phyloP scores from a whole-genome alignment of 2,797 vertebrate species.

The Gallirallus australis region DNA sequence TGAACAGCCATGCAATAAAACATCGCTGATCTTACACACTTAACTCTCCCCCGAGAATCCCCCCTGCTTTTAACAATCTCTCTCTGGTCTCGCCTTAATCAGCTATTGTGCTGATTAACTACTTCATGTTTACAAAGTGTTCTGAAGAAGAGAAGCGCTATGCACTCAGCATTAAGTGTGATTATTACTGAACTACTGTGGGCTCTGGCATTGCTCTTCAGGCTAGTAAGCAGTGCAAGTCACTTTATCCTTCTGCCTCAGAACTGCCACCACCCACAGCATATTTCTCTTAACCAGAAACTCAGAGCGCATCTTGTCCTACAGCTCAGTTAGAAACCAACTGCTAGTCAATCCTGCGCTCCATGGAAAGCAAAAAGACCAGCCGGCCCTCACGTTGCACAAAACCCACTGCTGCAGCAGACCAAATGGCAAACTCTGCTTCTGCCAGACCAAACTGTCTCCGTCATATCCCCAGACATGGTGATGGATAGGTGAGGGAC shows the following conservation, averaged over 20 bases:
- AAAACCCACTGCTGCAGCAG: not conserved
- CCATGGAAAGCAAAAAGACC: not conserved
- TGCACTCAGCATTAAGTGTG: not conserved
- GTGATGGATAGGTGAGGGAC: not conserved
- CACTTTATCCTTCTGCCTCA: not conserved
- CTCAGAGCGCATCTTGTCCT: not conserved
- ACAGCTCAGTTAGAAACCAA: not conserved
- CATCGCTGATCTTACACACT: not conserved
- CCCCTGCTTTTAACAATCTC: not conserved
- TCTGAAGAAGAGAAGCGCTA: not conserved
- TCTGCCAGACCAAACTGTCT: not conserved
- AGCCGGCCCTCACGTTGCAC: rapidly evolving
- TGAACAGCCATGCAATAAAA: not conserved
- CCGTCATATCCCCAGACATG: rapidly evolving
- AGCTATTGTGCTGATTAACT: not conserved
- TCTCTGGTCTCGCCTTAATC: not conserved
- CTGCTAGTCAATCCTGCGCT: not conserved
- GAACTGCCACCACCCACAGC: not conserved
- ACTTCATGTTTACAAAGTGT: not conserved
- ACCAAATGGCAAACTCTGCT: not conserved
- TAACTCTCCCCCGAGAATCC: not conserved
- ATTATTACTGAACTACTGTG: not conserved
- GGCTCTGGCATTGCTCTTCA: not conserved
- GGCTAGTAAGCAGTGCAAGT: not conserved
- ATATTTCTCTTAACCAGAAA: not conserved